These are phyloP conservation scores for Tachycineta bicolor DNA, from an alignment of 2,113 vertebrate species.

Conservation along the genomic window DNA sequence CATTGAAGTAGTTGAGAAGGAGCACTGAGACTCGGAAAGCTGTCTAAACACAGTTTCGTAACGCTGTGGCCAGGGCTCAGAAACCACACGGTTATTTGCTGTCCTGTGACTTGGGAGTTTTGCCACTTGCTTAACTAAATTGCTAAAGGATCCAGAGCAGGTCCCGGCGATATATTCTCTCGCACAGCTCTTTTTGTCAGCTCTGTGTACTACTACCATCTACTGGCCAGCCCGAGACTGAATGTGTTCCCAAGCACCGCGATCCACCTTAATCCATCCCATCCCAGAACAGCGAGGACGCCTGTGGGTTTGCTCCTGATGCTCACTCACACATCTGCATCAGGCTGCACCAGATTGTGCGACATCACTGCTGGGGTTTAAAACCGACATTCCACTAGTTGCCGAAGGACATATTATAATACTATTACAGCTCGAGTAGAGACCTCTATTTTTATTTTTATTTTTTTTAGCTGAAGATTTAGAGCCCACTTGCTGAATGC, in stretches of 20 bases:
- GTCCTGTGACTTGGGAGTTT: not conserved
- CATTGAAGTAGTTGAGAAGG: not conserved
- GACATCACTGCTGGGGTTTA: not conserved
- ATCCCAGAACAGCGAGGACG: fast-evolving
- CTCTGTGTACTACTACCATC: conserved; percentile 36
- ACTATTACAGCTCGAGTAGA: not conserved
- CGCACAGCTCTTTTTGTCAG: not conserved
- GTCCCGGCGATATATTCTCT: not conserved
- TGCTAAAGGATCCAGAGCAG: not conserved
- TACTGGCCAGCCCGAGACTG: not conserved
- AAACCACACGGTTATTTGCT: not conserved
- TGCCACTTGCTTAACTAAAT: not conserved
- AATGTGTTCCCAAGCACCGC: not conserved
- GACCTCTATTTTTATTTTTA: not conserved
- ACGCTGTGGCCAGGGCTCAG: not conserved
- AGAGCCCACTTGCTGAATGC: not conserved
- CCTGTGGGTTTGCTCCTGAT: not conserved
- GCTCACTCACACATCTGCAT: not conserved
- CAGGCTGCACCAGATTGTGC: not conserved
- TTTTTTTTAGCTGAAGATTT: not conserved
- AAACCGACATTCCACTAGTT: not conserved
- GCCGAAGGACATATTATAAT: not conserved
- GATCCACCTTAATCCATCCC: no score
- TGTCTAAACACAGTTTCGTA: not conserved
- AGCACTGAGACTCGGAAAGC: not conserved